Evolutionary conservation across 2,888 invertebrate genomes (phyloP).

Genomic region (Cacoxenus indagator): DNA sequence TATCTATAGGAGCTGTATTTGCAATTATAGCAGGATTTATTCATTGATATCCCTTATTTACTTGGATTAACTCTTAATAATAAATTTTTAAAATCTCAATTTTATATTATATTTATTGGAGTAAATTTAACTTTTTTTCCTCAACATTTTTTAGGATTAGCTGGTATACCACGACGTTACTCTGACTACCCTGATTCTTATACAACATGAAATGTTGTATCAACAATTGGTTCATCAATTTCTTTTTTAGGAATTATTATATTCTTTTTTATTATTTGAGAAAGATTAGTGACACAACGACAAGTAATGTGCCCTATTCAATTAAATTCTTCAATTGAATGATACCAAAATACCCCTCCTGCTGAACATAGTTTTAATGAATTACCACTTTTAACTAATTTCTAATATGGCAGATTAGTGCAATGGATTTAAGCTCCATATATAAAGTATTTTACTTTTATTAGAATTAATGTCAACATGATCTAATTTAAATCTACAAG

Average conservation of each 20-base stretch:
- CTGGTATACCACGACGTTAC: slow-evolving; percentile 83
- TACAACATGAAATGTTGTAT: slow-evolving; percentile 78
- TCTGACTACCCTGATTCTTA: slow-evolving; percentile 80
- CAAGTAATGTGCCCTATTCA: slow-evolving; percentile 72
- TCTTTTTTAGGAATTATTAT: slow-evolving; percentile 75
- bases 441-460: slow-evolving; percentile 76
- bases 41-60: slow-evolving; percentile 80
- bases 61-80: slow-evolving; percentile 75
- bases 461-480: slow-evolving; percentile 69
- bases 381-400: slow-evolving; percentile 73
- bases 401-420: slow-evolving; percentile 77
- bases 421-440: slow-evolving; percentile 79
- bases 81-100: slow-evolving; percentile 78
- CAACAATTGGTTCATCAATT: slow-evolving; percentile 78
- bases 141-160: slow-evolving; percentile 81
- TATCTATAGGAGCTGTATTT: slow-evolving; percentile 85
- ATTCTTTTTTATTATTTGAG: slow-evolving; percentile 77
- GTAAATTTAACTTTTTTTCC: slow-evolving; percentile 87
- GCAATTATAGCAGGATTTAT: slow-evolving; percentile 82
- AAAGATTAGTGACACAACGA: slow-evolving; percentile 74
- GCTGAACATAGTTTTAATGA: slow-evolving; percentile 76
- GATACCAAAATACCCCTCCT: slow-evolving; percentile 74
- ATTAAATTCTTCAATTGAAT: slow-evolving; percentile 76
- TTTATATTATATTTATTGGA: slow-evolving; percentile 80
- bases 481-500: too few relatives aligned